phyloP scores from a whole-genome alignment of 2,888 invertebrate species.

The Anoplius nigerrimus region DNA sequence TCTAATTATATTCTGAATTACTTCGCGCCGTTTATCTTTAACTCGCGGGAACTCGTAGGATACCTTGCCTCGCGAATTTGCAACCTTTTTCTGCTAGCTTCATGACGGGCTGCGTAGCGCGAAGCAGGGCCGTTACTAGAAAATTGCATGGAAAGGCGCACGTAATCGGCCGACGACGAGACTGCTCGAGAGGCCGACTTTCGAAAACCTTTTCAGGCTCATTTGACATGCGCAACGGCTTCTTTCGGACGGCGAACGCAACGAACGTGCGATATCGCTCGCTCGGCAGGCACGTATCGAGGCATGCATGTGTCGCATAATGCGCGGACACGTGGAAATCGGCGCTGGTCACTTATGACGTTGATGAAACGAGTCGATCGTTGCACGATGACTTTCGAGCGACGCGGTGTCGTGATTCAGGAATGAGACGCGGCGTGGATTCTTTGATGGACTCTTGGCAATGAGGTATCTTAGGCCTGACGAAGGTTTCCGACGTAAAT shows the following conservation, averaged over 20 bases:
- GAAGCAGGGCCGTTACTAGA: neutral
- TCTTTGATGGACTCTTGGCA: too few relatives aligned
- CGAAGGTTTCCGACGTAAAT: too few relatives aligned
- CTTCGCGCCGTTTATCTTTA: too few relatives aligned
- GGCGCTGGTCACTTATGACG: neutral
- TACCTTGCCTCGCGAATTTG: constrained; percentile 23
- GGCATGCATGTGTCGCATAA: neutral
- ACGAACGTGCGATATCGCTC: neutral
- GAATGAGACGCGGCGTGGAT: too few relatives aligned
- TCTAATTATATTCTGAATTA: too few relatives aligned
- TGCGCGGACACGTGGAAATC: neutral
- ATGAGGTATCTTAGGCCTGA: too few relatives aligned
- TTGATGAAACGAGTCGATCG: too few relatives aligned
- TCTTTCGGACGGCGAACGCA: constrained; percentile 7
- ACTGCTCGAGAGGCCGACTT: constrained; percentile 44
- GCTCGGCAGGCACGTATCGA: neutral
- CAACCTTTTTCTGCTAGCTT: constrained; percentile 17
- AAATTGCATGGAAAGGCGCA: constrained; percentile 12
- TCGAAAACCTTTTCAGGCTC: constrained; percentile 53
- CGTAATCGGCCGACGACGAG: neutral
- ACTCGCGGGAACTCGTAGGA: too few relatives aligned
- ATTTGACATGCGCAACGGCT: constrained; percentile 41
- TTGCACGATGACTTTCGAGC: too few relatives aligned
- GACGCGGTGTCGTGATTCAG: too few relatives aligned
- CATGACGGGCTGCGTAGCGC: neutral